These are phyloP conservation scores for Smutsia gigantea DNA, from an alignment of 2,797 vertebrate genomes.

Conservation along the genomic window DNA sequence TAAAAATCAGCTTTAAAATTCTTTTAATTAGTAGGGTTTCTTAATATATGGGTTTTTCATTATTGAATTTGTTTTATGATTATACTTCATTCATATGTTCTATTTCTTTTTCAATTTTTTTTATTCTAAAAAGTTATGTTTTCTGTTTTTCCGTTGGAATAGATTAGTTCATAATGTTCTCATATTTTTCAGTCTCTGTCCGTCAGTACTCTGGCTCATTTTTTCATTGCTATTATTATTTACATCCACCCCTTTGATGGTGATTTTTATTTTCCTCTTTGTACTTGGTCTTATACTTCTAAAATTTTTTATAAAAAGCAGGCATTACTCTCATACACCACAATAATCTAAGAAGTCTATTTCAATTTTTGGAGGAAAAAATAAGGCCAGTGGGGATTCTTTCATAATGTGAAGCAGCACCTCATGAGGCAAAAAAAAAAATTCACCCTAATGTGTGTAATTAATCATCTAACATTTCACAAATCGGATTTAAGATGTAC, in stretches of 20 bases:
- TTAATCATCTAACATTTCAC: background rate
- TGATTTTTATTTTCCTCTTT: background rate
- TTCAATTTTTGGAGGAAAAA: background rate
- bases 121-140: background rate
- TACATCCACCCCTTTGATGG: background rate
- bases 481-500: background rate
- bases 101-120: background rate
- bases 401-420: background rate
- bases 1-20: background rate
- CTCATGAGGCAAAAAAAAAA: background rate
- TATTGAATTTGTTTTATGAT: background rate
- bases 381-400: background rate
- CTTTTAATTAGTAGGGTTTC: background rate
- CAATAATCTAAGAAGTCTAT: background rate
- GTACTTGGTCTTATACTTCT: background rate
- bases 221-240: background rate
- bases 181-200: background rate
- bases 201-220: background rate
- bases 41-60: background rate
- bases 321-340: background rate
- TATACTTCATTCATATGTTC: background rate
- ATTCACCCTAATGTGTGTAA: background rate
- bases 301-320: background rate
- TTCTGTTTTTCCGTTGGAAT: background rate
- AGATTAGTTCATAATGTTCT: background rate